Conservation (phyloP, 2,888 invertebrate genomes). For the Xestia c-nigrum region DNA sequence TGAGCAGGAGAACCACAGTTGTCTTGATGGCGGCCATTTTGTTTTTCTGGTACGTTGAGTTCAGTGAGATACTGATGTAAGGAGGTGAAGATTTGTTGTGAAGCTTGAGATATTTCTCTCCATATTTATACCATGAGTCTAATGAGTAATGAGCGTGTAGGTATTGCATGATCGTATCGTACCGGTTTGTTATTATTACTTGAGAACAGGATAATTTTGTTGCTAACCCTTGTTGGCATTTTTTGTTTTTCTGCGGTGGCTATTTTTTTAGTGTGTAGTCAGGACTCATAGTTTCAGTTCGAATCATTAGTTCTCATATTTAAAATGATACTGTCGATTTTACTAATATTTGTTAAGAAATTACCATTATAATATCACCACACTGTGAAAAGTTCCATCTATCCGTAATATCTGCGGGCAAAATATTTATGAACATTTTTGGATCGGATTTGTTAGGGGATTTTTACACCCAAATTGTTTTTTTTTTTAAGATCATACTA, state of each 20-base stretch:
- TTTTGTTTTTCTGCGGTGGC: not conserved
- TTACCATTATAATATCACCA: not conserved
- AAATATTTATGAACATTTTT: not conserved
- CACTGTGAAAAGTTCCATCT: not conserved
- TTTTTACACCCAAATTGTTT: not conserved
- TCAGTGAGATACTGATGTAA: constrained; percentile 4
- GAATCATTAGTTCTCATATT: no score
- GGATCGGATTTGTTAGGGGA: not conserved
- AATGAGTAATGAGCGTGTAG: not conserved
- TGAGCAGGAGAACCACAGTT: constrained; percentile 36
- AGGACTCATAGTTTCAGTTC: no score
- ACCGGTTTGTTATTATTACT: constrained; percentile 10
- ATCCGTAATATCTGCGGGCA: no score
- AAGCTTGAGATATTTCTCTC: constrained; percentile 9
- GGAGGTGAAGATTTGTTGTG: constrained; percentile 40
- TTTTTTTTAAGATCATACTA: not conserved
- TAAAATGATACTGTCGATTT: not conserved
- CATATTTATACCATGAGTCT: constrained; percentile 33
- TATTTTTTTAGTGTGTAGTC: not conserved
- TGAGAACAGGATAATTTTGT: constrained; percentile 18
- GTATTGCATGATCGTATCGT: not conserved
- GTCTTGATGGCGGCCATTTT: constrained; percentile 47
- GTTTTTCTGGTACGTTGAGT: not conserved
- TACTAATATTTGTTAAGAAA: no score
- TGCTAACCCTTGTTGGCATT: not conserved